Evolutionary conservation across 2,113 vertebrate genomes (phyloP), one percentile per base, ranked within the genome.

Genomic region (Sphaerodactylus townsendi): DNA sequence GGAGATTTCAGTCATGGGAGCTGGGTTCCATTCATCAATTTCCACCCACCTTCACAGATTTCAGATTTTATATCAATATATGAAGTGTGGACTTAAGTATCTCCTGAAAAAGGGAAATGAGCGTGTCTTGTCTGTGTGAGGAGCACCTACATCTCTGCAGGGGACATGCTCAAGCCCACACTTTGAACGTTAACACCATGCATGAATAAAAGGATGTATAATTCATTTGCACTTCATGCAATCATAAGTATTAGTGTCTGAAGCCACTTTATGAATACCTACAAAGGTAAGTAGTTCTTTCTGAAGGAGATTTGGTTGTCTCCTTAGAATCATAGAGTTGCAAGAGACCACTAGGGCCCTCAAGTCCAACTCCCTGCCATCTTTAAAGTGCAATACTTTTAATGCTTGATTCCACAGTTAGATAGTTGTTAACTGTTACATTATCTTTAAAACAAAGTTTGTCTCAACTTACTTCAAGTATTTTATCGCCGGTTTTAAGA

Each of bases 401-500:
- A 86, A 85, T 84, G 75, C 78, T 76, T 80, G 46, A 71, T 80
- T 46, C 76, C 48, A n/a, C 75, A 33, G 35, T 35, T 66, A 73
- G 65, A 85, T 71, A 82, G 68, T 81, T 28, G 1, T 7, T 76
- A 33, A 66, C 87, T 68, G 23, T 70, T 74, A 68, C 66, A 79
- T 69, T 82, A 78, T 82, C 82, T 90, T 89, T 10, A 64, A 56
- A 81, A 74, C 65, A 75, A 88, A 4, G 50, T 85, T 88, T 92
- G 77, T 86, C 83, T 81, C 66, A 86, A 91, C 91, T 96, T 93
- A 98, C 99, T 97, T 99, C 97, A 81, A 99, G 96, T 93, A 99
- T 99, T 96, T 99, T 99, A 97, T 99, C 99, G 85, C 99, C 99
- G 28, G 98, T 99, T 96, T 98, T 98, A 80, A 99, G 96, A 62